Conservation (phyloP, 2,113 vertebrate species). For the Ictidomys tridecemlineatus region DNA sequence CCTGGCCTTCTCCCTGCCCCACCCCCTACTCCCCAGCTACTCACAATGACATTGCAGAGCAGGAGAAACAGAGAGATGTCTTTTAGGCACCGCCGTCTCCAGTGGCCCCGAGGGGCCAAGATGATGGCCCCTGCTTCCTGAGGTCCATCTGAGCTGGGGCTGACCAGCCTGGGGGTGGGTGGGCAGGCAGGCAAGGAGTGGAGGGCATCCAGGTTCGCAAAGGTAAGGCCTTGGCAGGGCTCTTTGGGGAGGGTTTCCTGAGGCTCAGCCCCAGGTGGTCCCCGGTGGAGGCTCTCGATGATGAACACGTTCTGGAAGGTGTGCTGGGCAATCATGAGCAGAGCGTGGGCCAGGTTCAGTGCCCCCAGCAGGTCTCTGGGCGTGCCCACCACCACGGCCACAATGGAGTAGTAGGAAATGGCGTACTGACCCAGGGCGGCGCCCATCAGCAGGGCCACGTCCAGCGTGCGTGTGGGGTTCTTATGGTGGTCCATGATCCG, state of each 20-base stretch:
- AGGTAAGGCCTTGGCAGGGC: slow-evolving; percentile 84
- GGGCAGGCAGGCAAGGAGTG: slow-evolving; percentile 49
- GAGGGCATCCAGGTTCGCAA: slow-evolving; percentile 89
- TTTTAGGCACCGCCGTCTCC: slow-evolving; percentile 93
- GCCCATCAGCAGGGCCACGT: slow-evolving; percentile 94
- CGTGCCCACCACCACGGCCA: slow-evolving; percentile 91
- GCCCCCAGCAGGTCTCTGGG: slow-evolving; percentile 84
- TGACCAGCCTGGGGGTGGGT: neutral
- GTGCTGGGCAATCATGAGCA: slow-evolving; percentile 94
- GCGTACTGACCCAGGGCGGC: slow-evolving; percentile 94
- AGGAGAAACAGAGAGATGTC: slow-evolving; percentile 94
- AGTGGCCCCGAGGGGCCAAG: slow-evolving; percentile 77
- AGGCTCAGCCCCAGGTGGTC: slow-evolving; percentile 85
- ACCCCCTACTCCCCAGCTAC: slow-evolving; percentile 77
- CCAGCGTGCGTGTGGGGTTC: slow-evolving; percentile 95
- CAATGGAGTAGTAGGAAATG: slow-evolving; percentile 95
- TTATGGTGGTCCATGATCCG: slow-evolving; percentile 93
- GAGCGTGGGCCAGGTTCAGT: slow-evolving; percentile 89
- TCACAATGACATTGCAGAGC: slow-evolving; percentile 95
- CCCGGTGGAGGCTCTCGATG: slow-evolving; percentile 95
- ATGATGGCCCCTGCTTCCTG: slow-evolving; percentile 59
- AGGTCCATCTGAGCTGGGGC: slow-evolving; percentile 29
- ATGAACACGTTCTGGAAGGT: slow-evolving; percentile 96
- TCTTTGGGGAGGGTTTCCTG: slow-evolving; percentile 70
- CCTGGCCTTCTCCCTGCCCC: neutral